Evolutionary conservation across 2,888 invertebrate species (phyloP), one percentile per base, ranked within the genome.

Genomic region (Lithophane semibrunnea): DNA sequence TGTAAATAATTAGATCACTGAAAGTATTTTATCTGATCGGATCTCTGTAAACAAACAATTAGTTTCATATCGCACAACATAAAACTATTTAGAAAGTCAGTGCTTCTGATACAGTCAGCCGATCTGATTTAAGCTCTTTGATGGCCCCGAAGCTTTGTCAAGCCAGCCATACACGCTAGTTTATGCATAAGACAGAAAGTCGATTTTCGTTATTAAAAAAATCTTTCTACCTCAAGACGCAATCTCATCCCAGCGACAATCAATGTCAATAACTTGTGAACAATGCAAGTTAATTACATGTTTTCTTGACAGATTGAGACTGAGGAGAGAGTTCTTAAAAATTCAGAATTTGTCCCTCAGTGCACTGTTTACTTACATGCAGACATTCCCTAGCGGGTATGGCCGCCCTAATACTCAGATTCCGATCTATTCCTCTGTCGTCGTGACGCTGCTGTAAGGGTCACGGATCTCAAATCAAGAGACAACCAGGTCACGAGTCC

Each of bases 401-500:
- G 9, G 29, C n/a, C 16, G n/a, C 21, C 10, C 8, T 47, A 7
- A 47, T 21, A 9, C 29, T 21, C 13, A 12, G 12, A 37, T 37
- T n/a, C 13, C 18, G 3, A 7, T 29, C 7, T 13, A 69, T 47
- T 68, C 18, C 5, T 29, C 16, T 21, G 18, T 44, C 54, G 37
- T 49, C 54, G 37, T 49, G 16, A 9, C 18, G 21, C 47, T 58
- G 21, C 47, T 65, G 24, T 42, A 9, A 49, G 42, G 10, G 18
- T 29, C 37, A 9, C 18, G 2, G 18, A 9, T 58, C 44, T 54
- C 64, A 58, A 49, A 49, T 58, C 49, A 13, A 58, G 29, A 54
- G 56, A 67, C 56, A 58, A 63, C 24, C 56, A 49, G 77, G 65
- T 76, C 47, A 56, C 75, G 65, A 76, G 77, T 18, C 56, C 49